Base-by-base conservation (phyloP, 2,797 vertebrate genomes). In the Nyctibius grandis region DNA sequence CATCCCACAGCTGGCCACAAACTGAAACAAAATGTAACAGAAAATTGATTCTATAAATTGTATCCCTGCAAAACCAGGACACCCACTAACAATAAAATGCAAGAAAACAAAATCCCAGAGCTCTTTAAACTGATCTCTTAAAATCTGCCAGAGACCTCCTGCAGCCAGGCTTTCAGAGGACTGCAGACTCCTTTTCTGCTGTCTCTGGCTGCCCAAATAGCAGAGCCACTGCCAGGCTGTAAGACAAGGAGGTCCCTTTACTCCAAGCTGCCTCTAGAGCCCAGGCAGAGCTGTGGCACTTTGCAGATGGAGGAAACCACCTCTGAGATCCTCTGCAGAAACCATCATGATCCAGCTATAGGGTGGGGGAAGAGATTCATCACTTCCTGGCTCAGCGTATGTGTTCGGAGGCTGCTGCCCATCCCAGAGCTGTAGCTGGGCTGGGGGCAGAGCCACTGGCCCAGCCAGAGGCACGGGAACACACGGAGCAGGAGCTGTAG, bases 311-410 rank as follows among this genome's bases (percentile, higher is more conserved):
- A 81, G 31, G 40, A 76, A 80, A 51, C 45, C 4, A 3, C 44
- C 25, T 59, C 36, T 63, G 67, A 63, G 33, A 47, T 67, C 4
- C 40, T 72, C 40, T 75, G 50, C 21, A 69, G 51, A 74, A 80
- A 61, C 13, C 29, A 23, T 7, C 0, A 0, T 5, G 8, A 56
- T 54, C n/a, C 31, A 80, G 45, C 5, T 28, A 40, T 70, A 51
- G 7, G 12, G 1, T 42, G 12, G 26, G 25, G 26, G 6, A 29
- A 72, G 64, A 83, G 48, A 40, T 47, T 50, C 26, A 13, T 33
- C 48, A 15, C 9, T 78, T 13, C 13, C 26, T 22, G n/a, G 15
- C n/a, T 50, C 2, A 0, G 5, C 0, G 0, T 16, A 38, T 2
- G 1, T 38, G 19, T 42, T 67, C 11, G 33, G 64, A 80, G 42